Percentiles rank a stretch among this genome's conserved stretches.
Evolutionary conservation across 2,113 vertebrate species (phyloP).

Genomic region (Prunella fulvescens): DNA sequence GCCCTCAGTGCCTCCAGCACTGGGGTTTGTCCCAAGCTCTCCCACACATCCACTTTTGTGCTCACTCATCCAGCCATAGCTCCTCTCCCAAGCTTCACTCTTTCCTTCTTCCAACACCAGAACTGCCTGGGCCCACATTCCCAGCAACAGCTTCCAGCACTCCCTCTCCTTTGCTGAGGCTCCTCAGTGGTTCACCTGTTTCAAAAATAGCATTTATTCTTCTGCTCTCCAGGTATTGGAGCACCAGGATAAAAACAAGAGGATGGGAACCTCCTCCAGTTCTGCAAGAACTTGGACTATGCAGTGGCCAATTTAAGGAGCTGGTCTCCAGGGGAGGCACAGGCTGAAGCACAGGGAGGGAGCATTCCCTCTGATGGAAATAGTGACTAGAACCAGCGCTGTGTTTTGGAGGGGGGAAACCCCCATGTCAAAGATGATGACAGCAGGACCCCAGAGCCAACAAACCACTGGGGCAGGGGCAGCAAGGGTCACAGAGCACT

Average conservation of each 20-base stretch:
- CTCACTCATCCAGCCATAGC: not conserved
- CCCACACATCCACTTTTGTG: fast-evolving
- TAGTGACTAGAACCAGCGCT: fast-evolving
- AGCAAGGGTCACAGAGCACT: not conserved
- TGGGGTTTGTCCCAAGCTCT: not conserved
- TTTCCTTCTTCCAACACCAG: fast-evolving
- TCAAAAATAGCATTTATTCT: not conserved
- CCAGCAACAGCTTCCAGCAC: not conserved
- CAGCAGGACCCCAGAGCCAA: not conserved
- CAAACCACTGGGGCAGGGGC: not conserved
- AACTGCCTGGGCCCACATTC: not conserved
- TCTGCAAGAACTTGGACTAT: not conserved
- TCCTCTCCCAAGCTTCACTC: not conserved
- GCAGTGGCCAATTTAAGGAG: not conserved
- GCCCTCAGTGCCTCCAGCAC: not conserved
- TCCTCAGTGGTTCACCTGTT: not conserved
- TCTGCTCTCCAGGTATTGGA: not conserved
- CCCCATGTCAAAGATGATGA: too few relatives aligned
- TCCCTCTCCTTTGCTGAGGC: not conserved
- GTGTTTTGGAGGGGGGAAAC: not conserved
- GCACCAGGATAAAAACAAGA: not conserved
- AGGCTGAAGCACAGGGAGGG: not conserved
- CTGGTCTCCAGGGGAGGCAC: not conserved
- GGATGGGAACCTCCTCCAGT: not conserved
- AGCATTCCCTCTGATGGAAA: not conserved